These are phyloP conservation scores for Bombus polaris DNA, from an alignment of 1,140 invertebrate genomes.

Conservation along the genomic window DNA sequence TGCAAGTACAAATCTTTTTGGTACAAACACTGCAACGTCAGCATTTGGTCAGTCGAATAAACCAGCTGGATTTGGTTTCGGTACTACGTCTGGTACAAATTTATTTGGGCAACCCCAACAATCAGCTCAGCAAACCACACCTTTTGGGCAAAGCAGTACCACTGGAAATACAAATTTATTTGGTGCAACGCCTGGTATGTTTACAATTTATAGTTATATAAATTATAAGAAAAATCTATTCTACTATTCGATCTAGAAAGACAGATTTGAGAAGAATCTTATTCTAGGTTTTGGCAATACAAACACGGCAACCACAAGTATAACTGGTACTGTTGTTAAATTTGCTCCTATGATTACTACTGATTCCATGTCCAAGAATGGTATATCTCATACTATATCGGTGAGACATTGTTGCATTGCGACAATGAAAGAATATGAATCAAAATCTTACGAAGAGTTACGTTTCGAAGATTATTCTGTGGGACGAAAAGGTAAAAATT, in stretches of 20 bases:
- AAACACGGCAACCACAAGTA: slow-evolving; percentile 75
- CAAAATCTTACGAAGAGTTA: slow-evolving; percentile 96
- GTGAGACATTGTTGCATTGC: slow-evolving; percentile 98
- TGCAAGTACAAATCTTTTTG: slow-evolving; percentile 80
- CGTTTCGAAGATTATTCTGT: slow-evolving; percentile 96
- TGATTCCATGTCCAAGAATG: slow-evolving; percentile 96
- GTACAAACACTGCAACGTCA: slow-evolving; percentile 78
- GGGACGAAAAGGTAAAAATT: slow-evolving; percentile 90
- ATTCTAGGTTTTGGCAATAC: slow-evolving; percentile 84
- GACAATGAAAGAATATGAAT: slow-evolving; percentile 98
- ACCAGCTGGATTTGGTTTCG: slow-evolving; percentile 84
- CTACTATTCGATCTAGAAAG: not conserved
- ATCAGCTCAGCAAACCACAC: slow-evolving; percentile 78
- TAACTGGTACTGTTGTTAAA: slow-evolving; percentile 90
- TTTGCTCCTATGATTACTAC: slow-evolving; percentile 94
- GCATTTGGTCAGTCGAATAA: slow-evolving; percentile 86
- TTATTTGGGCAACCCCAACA: slow-evolving; percentile 84
- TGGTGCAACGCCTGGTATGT: slow-evolving; percentile 82
- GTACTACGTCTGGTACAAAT: slow-evolving; percentile 80
- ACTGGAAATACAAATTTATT: slow-evolving; percentile 84
- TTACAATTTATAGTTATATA: not conserved
- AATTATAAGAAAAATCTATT: not conserved
- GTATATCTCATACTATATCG: slow-evolving; percentile 90
- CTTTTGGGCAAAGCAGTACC: slow-evolving; percentile 86
- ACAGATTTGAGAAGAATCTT: not conserved